Conservation (phyloP, 35 echinoderm and acorn worm species). For the Apostichopus parvimensis region DNA sequence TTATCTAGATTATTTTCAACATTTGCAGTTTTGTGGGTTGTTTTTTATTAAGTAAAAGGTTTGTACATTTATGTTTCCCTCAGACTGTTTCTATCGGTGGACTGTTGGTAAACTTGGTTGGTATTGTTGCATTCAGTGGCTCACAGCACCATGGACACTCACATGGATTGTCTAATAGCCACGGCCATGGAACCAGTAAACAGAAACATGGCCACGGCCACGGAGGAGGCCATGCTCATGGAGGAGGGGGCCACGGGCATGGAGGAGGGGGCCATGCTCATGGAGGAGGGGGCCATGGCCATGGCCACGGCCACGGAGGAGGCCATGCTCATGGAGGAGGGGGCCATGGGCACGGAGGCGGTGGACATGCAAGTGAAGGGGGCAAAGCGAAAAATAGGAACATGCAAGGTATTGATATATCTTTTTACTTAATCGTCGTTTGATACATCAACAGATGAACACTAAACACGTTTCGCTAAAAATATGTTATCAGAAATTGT, state of each 20-base stretch:
- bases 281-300: conserved; percentile 17
- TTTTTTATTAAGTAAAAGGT: no score
- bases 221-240: conserved; percentile 50
- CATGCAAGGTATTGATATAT: conserved; percentile 76
- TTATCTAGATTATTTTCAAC: no score
- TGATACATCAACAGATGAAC: no score
- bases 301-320: neutral
- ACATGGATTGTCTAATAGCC: conserved; percentile 20
- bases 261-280: conserved; percentile 54
- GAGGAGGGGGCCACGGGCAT: conserved; percentile 68
- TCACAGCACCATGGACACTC: conserved; percentile 54
- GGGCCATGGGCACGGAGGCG: conserved; percentile 57
- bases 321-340: conserved; percentile 57
- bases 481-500: no score
- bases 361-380: conserved; percentile 14
- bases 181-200: conserved; percentile 21
- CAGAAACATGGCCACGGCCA: conserved; percentile 80
- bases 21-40: no score
- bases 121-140: conserved; percentile 81
- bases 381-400: conserved; percentile 68
- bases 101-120: conserved; percentile 86
- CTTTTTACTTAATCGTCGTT: neutral
- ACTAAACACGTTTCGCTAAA: no score
- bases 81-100: conserved; percentile 95
- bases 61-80: neutral